Evolutionary conservation across 2,113 vertebrate species (phyloP).

Genomic region (Stomatorhinus ivindoensis): DNA sequence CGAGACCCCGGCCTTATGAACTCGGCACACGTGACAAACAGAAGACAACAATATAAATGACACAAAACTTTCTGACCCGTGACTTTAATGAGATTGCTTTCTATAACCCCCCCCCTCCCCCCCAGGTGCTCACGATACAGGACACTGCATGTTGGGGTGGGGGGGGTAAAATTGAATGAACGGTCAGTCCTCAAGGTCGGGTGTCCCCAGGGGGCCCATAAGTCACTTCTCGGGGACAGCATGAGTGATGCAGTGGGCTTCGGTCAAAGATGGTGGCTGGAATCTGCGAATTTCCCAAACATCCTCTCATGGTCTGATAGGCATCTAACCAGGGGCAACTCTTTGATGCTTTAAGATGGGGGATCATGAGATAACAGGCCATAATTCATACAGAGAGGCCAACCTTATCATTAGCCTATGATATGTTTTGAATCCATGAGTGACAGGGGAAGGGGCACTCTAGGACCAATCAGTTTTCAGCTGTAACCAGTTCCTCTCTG

Average conservation of each 20-base stretch:
- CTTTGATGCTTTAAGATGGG: background rate
- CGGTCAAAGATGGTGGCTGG: background rate
- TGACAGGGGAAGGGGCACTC: background rate
- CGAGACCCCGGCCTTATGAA: background rate
- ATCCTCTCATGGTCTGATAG: no score
- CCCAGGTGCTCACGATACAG: background rate
- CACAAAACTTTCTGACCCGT: background rate
- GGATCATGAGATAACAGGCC: background rate
- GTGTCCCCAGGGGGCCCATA: background rate
- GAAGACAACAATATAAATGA: background rate
- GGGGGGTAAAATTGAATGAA: background rate
- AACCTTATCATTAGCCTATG: no score
- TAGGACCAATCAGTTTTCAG: background rate
- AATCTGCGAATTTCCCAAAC: background rate
- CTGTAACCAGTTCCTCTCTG: background rate
- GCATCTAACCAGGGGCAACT: background rate
- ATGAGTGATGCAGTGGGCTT: background rate
- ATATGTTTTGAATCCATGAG: background rate
- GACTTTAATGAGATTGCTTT: slow-evolving; percentile 18
- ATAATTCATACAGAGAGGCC: background rate
- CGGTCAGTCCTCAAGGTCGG: background rate
- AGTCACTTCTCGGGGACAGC: background rate
- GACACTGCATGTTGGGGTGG: background rate
- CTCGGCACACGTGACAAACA: background rate
- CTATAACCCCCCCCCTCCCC: background rate